A percentile compares a stretch with the other conserved stretches of the same genome.
These are phyloP conservation scores for Mesocentrotus franciscanus DNA, from an alignment of 53 echinoderm and acorn worm genomes.

Conservation along the genomic window DNA sequence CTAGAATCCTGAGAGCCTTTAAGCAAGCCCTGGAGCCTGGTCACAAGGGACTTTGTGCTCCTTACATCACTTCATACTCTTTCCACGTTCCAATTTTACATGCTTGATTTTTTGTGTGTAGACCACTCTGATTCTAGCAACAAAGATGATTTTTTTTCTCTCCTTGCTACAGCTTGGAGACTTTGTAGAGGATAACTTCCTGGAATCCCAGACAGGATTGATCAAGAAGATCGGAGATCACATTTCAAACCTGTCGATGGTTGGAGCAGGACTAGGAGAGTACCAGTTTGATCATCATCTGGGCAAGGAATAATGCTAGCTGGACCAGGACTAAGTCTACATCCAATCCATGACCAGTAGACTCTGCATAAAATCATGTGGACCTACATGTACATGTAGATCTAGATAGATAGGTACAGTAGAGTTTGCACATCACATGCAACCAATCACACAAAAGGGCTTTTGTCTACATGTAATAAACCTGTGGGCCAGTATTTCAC, in stretches of 20 bases:
- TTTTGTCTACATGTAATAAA: neutral
- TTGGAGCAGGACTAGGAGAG: constrained; percentile 85
- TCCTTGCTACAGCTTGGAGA: constrained; percentile 78
- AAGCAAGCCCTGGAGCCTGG: too few relatives aligned
- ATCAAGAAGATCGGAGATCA: constrained; percentile 91
- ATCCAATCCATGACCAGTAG: neutral
- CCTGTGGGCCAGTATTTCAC: neutral
- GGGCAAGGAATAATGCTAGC: neutral
- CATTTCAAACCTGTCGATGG: constrained; percentile 79
- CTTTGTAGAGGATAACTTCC: constrained; percentile 85
- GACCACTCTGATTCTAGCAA: too few relatives aligned
- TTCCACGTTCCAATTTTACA: too few relatives aligned
- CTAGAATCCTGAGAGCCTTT: too few relatives aligned
- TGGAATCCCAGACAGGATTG: constrained; percentile 87
- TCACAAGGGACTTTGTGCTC: too few relatives aligned
- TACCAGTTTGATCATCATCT: constrained; percentile 78
- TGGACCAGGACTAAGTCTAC: neutral
- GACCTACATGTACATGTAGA: too few relatives aligned
- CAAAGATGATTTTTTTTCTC: neutral
- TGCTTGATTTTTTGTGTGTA: too few relatives aligned
- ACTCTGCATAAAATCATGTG: neutral
- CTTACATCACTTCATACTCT: too few relatives aligned
- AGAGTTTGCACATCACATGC: neutral
- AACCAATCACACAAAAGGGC: neutral
- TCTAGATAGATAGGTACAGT: neutral